Base-by-base conservation (phyloP, 2,888 invertebrate genomes). In the Ennomos erosarius region DNA sequence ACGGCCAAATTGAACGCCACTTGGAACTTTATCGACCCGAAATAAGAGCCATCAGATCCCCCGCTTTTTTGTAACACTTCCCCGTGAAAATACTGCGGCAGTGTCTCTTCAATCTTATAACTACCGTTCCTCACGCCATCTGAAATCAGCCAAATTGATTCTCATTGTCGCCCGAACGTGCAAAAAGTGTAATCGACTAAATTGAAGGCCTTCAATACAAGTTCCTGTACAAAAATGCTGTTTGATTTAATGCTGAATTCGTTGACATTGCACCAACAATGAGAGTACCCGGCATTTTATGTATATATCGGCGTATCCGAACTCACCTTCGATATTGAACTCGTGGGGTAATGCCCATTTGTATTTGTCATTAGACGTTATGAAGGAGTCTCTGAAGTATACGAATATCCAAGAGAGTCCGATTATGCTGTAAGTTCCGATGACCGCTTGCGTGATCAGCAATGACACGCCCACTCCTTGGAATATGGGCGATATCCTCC, bases 391-490 rank as follows among this genome's bases (percentile, higher is more conserved):
- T 64, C 95, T 87, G 72, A 98, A 96, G 89, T 97, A 98, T 40
- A 97, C 96, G 74, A 98, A 95, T 88, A 98, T 94, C 98, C 98
- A 98, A 1, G 97, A 96, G n/a, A 98, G 93, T 4, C 97, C 97
- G 36, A 98, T 95, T 55, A 97, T 96, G 75, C 97, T 97, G 89
- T 98, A 98, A 68, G 97, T 94, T 51, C 98, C 97, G 69, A 97
- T 94, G 48, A 97, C 92, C 6, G 96, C 96, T 82, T 98, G 98
- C 8, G 95, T 95, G 58, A 96, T 85, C 16, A 98, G 93, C 68
- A 98, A 85, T 0, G 97, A 95, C 51, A 98, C 95, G 12, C 98
- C 98, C 13, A 98, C 96, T 3, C 98, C 98, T 90, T 97, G 96
- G 82, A 98, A 98, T 71, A 98, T 95, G 0, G 98, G 98, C 54